Conservation (phyloP, 64 coral and sea anemone species). For the Stylophora pistillata region DNA sequence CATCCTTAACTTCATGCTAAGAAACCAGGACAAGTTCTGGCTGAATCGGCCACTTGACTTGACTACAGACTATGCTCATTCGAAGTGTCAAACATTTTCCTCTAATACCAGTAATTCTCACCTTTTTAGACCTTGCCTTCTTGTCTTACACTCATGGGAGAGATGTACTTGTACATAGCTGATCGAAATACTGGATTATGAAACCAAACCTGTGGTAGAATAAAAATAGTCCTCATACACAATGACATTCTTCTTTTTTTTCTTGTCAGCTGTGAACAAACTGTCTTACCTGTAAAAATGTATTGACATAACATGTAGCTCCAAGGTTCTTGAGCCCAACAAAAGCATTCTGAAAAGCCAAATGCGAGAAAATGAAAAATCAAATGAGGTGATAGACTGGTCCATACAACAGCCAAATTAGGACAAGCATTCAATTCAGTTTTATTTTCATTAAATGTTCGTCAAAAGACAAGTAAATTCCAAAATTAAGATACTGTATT, state of each 20-base stretch:
- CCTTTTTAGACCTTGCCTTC: background rate
- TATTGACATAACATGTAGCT: slow-evolving; percentile 98
- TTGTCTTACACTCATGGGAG: background rate
- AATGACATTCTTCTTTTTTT: background rate
- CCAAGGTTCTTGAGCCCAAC: slow-evolving; percentile 97
- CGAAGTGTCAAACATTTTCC: no score
- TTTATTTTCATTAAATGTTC: no score
- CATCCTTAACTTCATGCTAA: no score
- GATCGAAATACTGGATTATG: slow-evolving; percentile 83
- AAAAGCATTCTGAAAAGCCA: slow-evolving; percentile 84
- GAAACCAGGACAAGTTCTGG: no score
- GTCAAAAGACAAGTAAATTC: no score
- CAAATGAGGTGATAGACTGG: no score
- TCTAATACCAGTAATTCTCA: background rate
- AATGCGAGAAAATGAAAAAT: background rate
- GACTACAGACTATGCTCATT: no score
- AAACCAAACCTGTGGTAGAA: slow-evolving; percentile 83
- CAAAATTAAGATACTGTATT: no score
- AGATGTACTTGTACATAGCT: slow-evolving; percentile 71
- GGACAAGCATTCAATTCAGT: no score
- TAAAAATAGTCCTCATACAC: background rate
- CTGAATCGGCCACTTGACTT: no score
- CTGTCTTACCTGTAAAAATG: slow-evolving; percentile 85
- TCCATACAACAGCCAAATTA: no score
- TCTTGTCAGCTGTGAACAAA: background rate